Evolutionary conservation across 2,797 vertebrate species (phyloP), one percentile per base, ranked within the genome.

Genomic region (Enteromius unitaeniatus): DNA sequence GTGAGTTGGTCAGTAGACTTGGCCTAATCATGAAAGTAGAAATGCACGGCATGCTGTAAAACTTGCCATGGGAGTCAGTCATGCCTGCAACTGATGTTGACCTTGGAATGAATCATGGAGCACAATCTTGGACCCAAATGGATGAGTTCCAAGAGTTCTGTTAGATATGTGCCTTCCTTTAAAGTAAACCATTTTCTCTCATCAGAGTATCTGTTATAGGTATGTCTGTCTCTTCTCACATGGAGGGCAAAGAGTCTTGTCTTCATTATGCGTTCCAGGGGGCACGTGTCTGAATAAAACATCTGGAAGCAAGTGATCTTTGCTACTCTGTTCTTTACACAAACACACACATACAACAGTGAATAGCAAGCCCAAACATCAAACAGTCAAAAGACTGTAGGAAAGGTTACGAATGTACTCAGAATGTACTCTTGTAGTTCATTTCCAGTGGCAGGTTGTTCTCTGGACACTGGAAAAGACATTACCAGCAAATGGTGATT

Each of bases 221-320:
- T 19, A 74, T 34, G 70, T 72, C 79, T 78, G 26, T 78, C 49
- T 79, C 31, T 62, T 81, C 31, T 78, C 64, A n/a, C 21, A 34
- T 26, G 51, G 72, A 55, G 45, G 21, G 19, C 34, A 42, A 68
- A 68, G n/a, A 47, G 40, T 65, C 74, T 58, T 70, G 8, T 67
- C 55, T 70, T 65, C 31, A 34, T 31, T 65, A 65, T 51, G 62
- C 9, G 1, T 85, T 81, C 78, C 78, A 81, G 53, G 67, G 26
- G 64, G 49, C 49, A 77, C 3, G 2, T 68, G 51, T 77, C 68
- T 62, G 28, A 47, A 76, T 21, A n/a, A 69, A 86, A 83, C 85
- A 86, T 86, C 81, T 86, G 85, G 77, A 86, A 83, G 51, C 45
- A 31, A 78, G 83, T 68, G 72, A 45, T 88, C 28, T 68, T 45